phyloP scores from a whole-genome alignment of 2,797 vertebrate genomes.

The Pseudocheirus occidentalis region DNA sequence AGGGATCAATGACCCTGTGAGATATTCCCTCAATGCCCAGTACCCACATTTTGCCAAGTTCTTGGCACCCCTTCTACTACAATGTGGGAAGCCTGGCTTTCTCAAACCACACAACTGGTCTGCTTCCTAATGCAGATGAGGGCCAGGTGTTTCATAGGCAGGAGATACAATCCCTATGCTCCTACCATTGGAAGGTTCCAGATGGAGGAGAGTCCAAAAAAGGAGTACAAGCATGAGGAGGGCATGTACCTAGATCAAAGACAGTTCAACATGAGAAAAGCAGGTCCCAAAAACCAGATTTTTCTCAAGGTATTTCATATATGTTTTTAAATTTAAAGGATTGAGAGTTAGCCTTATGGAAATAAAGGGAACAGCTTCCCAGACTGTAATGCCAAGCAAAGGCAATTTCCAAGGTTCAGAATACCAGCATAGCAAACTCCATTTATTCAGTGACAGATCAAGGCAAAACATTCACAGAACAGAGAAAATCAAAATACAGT shows the following conservation, averaged over 20 bases:
- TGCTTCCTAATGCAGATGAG: not conserved
- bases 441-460: too few relatives aligned
- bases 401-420: too few relatives aligned
- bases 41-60: not conserved
- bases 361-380: not conserved
- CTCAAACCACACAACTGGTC: not conserved
- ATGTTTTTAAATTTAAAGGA: not conserved
- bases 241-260: not conserved
- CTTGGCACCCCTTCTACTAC: not conserved
- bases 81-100: not conserved
- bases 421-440: too few relatives aligned
- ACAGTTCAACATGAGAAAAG: not conserved
- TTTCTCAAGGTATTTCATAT: not conserved
- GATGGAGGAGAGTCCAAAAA: not conserved
- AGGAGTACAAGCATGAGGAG: not conserved
- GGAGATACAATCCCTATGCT: not conserved
- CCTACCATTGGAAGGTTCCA: not conserved
- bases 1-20: not conserved
- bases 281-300: not conserved
- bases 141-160: not conserved
- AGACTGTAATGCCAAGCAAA: not conserved
- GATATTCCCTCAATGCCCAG: not conserved
- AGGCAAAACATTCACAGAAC: too few relatives aligned
- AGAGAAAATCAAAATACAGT: too few relatives aligned
- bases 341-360: not conserved